Percentiles rank a stretch among this genome's conserved stretches.
phyloP scores from a whole-genome alignment of 2,113 vertebrate genomes.

The Sinocyclocheilus anophthalmus region DNA sequence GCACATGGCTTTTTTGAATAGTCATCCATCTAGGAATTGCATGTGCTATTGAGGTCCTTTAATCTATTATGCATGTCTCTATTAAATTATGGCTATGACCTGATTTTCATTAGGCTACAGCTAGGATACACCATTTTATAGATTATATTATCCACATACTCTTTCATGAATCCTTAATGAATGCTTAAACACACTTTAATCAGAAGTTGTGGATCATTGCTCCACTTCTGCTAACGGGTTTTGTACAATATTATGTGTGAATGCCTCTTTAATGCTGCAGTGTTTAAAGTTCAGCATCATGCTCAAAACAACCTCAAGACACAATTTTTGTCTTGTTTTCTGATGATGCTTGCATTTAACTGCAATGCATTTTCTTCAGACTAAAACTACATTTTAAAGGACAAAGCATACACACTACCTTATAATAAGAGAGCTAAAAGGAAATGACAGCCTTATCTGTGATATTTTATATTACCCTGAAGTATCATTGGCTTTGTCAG shows the following conservation, averaged over 20 bases:
- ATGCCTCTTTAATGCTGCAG: neutral
- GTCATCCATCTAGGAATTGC: constrained; percentile 13
- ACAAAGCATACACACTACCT: neutral
- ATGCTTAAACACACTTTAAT: constrained; percentile 1
- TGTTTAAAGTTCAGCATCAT: constrained; percentile 5
- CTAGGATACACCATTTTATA: neutral
- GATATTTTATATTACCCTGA: neutral
- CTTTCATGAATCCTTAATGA: neutral
- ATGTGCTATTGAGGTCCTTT: neutral
- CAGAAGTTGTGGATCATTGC: neutral
- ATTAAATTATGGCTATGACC: constrained; percentile 24
- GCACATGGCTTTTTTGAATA: neutral
- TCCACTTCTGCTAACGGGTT: neutral
- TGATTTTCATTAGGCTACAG: constrained; percentile 10
- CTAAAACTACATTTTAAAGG: neutral
- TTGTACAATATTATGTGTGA: neutral
- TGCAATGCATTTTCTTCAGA: neutral
- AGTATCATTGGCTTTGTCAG: neutral
- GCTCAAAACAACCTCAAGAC: neutral
- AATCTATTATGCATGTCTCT: constrained; percentile 17
- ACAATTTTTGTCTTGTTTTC: neutral
- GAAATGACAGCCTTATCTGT: neutral
- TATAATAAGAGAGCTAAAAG: neutral
- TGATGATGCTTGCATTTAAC: neutral
- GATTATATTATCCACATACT: neutral